Evolutionary conservation across 2,888 invertebrate genomes (phyloP), one percentile per base, ranked within the genome.

Genomic region (Nomada fucata): DNA sequence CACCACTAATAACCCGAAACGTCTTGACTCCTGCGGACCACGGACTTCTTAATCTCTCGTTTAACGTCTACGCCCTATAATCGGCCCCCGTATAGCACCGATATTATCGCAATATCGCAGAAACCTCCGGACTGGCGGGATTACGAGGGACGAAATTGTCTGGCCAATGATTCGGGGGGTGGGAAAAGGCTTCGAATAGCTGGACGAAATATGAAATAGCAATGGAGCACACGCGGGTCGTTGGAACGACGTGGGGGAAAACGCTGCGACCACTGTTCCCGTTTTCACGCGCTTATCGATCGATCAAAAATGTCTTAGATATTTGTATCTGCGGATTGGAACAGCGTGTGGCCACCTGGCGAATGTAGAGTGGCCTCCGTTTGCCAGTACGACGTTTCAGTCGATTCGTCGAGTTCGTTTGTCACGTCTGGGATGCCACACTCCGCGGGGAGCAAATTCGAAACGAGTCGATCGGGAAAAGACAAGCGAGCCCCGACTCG

Each of bases 1-100:
- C 61, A 20, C 47, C 64, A 60, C 71, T 84, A 85, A 87, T 86
- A 82, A 84, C 61, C 78, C 50, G 70, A 64, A 80, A 84, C 76
- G 60, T 69, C 79, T 81, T 23, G 74, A 73, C 69, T 82, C 70
- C 47, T 29, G 36, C 13, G 57, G 29, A 13, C 13, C 29, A 20
- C 50, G 57, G 65, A 84, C 82, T 83, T 84, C 67, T 83, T 86
- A 86, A 89, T 89, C 78, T 79, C 72, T 23, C 47, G 71, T 63
- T 88, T 76, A 61, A 76, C 70, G 78, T 83, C 76, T 70, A 63
- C 63, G 53, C 18, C 55, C 60, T 65, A 71, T 77, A 87, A 84
- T 81, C 70, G 69, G 59, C 76, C 36, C 57, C 74, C 57, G 53
- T 65, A 50, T 63, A 73, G 10, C 59, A 57, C 59, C 65, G 47